A percentile compares a stretch with the other conserved stretches of the same genome.
Evolutionary conservation across 1,140 invertebrate species (phyloP).

Genomic region (Drosophila pruinosa): DNA sequence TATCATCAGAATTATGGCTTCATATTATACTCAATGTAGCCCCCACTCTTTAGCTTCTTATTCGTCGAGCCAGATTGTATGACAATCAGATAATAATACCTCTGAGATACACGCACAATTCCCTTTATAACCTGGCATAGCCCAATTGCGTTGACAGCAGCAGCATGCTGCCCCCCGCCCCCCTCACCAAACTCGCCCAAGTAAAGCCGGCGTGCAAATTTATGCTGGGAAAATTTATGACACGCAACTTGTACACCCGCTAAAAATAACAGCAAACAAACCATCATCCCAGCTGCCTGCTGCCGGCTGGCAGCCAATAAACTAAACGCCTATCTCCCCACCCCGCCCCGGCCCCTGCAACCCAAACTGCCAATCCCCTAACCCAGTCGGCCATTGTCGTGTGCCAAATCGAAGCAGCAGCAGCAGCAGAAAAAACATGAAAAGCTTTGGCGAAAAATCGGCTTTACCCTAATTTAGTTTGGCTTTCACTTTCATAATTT

Average conservation of each 20-base stretch:
- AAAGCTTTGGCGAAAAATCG: slow-evolving; percentile 57
- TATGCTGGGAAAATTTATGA: slow-evolving; percentile 81
- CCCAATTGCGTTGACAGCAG: slow-evolving; percentile 66
- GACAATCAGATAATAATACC: slow-evolving; percentile 79
- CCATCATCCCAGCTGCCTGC: slow-evolving; percentile 13
- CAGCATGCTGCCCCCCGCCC: slow-evolving; percentile 50
- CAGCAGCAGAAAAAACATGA: slow-evolving; percentile 21
- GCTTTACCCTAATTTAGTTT: slow-evolving; percentile 80
- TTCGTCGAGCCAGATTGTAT: slow-evolving; percentile 40
- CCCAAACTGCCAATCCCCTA: neutral
- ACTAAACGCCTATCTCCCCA: slow-evolving; percentile 66
- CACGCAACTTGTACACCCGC: slow-evolving; percentile 76
- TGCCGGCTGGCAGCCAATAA: slow-evolving; percentile 65
- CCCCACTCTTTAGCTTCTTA: neutral
- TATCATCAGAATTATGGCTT: no score
- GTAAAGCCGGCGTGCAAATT: slow-evolving; percentile 64
- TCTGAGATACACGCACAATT: slow-evolving; percentile 73
- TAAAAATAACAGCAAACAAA: slow-evolving; percentile 54
- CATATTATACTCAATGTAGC: no score
- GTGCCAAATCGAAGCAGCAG: slow-evolving; percentile 37
- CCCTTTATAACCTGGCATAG: slow-evolving; percentile 70
- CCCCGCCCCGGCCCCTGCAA: neutral
- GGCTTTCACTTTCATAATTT: slow-evolving; percentile 76
- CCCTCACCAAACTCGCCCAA: slow-evolving; percentile 9
- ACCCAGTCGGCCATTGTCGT: slow-evolving; percentile 21